Percentiles rank a stretch among this genome's conserved stretches.
Evolutionary conservation across 2,797 vertebrate genomes (phyloP).

Genomic region (Sylvia borin): DNA sequence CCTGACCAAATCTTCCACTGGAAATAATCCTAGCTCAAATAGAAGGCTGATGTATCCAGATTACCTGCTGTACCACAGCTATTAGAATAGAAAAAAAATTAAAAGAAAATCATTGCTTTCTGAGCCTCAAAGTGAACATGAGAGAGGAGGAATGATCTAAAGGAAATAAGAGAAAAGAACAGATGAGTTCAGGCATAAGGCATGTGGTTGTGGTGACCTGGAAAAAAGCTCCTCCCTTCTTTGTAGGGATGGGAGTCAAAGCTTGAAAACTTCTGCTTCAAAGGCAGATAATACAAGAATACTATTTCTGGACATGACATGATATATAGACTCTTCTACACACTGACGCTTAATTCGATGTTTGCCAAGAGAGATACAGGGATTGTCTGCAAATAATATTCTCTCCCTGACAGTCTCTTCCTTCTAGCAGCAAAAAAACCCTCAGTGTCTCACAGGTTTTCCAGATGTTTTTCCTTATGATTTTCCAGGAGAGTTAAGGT

Average conservation of each 20-base stretch:
- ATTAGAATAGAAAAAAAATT: not conserved
- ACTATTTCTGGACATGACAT: not conserved
- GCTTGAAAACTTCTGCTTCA: slow-evolving; percentile 27
- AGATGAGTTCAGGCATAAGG: not conserved
- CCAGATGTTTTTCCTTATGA: not conserved
- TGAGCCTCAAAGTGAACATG: not conserved
- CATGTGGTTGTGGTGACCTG: not conserved
- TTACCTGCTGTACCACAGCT: not conserved
- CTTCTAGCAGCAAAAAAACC: not conserved
- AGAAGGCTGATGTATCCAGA: not conserved
- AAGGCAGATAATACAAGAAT: not conserved
- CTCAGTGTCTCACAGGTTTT: not conserved
- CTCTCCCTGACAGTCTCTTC: not conserved
- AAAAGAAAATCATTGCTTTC: not conserved
- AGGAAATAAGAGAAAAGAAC: not conserved
- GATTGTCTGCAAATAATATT: not conserved
- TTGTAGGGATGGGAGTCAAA: not conserved
- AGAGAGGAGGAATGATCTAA: not conserved
- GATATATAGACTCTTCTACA: not conserved
- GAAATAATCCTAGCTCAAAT: slow-evolving; percentile 29
- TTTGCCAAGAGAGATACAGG: not conserved
- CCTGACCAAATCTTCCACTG: slow-evolving; percentile 9
- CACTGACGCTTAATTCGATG: not conserved
- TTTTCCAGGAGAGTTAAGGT: not conserved
- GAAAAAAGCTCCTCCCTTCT: not conserved